These are phyloP conservation scores for Pollicipes pollicipes DNA, from an alignment of 1,140 invertebrate species.

Conservation along the genomic window DNA sequence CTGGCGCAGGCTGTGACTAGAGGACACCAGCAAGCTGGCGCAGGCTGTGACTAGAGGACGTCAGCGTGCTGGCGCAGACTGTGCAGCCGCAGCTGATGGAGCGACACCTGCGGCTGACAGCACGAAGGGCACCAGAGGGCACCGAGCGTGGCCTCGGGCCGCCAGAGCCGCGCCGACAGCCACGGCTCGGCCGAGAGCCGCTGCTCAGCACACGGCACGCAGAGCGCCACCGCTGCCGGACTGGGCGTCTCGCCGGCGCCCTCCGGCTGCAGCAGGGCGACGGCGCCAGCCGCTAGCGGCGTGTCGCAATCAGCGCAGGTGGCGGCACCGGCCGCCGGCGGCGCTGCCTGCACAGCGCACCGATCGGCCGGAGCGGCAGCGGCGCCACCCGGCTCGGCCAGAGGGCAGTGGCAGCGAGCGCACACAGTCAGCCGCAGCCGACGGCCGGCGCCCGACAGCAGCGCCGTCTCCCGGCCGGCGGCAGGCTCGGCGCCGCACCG, in stretches of 20 bases:
- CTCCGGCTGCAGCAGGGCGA: not conserved
- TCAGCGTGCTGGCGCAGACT: not conserved
- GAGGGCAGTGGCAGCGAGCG: not conserved
- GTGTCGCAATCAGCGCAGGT: not conserved
- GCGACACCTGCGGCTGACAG: not conserved
- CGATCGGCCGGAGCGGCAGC: too few species aligned
- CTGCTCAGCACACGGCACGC: not conserved
- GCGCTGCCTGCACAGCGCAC: not conserved
- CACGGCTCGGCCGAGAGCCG: not conserved
- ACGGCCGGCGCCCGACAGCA: not conserved
- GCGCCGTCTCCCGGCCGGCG: too few species aligned
- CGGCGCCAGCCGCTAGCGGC: not conserved
- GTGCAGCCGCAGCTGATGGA: not conserved
- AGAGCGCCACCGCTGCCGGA: not conserved
- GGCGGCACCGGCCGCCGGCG: too few species aligned
- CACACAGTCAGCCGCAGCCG: not conserved
- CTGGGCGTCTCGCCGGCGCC: not conserved
- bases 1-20: too few species aligned
- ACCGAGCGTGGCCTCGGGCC: not conserved
- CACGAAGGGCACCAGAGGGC: not conserved
- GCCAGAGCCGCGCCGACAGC: not conserved
- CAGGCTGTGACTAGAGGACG: not conserved
- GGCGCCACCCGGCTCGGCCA: not conserved
- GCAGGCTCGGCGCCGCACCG: not conserved
- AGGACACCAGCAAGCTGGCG: too few species aligned